phyloP scores from a whole-genome alignment of 2,113 vertebrate species.

The Catharus minimus region DNA sequence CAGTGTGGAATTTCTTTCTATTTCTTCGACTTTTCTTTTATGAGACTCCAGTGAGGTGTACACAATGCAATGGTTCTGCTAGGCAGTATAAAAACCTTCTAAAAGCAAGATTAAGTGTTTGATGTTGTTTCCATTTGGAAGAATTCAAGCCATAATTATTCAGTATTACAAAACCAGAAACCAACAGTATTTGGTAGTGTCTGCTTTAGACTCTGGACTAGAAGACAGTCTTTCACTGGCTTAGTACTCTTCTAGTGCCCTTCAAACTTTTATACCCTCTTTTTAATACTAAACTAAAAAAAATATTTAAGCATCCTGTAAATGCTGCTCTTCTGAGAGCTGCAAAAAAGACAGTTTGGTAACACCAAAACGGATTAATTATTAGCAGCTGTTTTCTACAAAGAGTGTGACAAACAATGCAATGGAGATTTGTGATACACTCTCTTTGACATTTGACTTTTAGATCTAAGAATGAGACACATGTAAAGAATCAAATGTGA shows the following conservation, averaged over 20 bases:
- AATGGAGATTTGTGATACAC: background rate
- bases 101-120: background rate
- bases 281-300: background rate
- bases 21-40: background rate
- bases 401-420: background rate
- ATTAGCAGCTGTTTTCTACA: background rate
- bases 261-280: background rate
- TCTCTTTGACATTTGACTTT: background rate
- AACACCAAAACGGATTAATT: background rate
- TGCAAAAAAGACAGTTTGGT: background rate
- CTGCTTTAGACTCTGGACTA: background rate
- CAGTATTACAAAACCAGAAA: slow-evolving; percentile 42
- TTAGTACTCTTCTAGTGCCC: background rate
- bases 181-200: background rate
- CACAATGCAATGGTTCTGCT: background rate
- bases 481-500: background rate
- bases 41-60: background rate
- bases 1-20: background rate
- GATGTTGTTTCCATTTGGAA: slow-evolving; percentile 23
- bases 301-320: background rate
- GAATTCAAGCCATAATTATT: background rate
- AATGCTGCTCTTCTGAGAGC: background rate
- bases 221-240: background rate
- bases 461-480: background rate
- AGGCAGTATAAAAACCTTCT: background rate